These are phyloP conservation scores for Lycophotia porphyrea DNA, from an alignment of 2,888 invertebrate genomes.

Conservation along the genomic window DNA sequence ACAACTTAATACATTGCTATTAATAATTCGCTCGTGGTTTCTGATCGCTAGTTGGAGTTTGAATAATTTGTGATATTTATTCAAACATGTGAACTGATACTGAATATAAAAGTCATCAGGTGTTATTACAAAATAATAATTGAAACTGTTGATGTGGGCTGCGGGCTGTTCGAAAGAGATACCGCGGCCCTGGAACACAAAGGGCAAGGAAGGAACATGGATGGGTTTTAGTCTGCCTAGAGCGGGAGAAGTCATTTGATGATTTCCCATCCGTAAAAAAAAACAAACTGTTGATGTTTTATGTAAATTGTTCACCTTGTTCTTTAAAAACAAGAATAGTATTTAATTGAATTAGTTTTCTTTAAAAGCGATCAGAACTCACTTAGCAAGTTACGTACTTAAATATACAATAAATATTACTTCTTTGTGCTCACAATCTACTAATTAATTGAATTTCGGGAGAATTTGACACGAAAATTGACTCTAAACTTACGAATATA, in stretches of 20 bases:
- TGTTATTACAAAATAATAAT: not conserved
- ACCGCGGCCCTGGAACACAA: no score
- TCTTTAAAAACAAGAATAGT: not conserved
- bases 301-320: not conserved
- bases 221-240: no score
- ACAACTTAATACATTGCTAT: conserved; percentile 69
- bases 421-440: conserved; percentile 81
- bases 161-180: no score
- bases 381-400: conserved; percentile 72
- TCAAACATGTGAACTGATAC: not conserved
- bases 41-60: conserved; percentile 51
- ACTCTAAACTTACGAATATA: conserved; percentile 86
- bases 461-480: conserved; percentile 90
- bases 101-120: not conserved
- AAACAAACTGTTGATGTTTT: not conserved
- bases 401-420: conserved; percentile 73
- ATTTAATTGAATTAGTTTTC: not conserved
- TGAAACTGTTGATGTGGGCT: not conserved
- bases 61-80: conserved; percentile 28
- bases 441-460: conserved; percentile 90
- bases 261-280: no score
- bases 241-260: no score
- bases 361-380: conserved; percentile 70
- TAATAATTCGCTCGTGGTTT: conserved; percentile 66
- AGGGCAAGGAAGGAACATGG: no score